Base-by-base conservation (phyloP, 2,888 invertebrate species). In the Elgonia sp. region DNA sequence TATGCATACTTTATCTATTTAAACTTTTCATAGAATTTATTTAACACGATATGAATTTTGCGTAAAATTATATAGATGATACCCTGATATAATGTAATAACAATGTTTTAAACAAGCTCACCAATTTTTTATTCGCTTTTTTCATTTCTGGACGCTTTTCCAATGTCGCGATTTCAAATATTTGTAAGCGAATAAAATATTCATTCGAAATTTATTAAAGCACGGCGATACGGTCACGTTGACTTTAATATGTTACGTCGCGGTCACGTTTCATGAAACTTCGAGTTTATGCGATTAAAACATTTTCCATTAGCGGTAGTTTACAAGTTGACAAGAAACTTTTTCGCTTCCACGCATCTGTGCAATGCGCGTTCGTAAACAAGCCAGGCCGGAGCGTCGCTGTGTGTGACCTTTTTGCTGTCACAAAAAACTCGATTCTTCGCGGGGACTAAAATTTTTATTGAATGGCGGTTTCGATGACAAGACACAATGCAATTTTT, bases 221-320 rank as follows among this genome's bases (percentile, higher is more conserved):
- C 10, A 8, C 8, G 16, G 40, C 29, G 83, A 83, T 79, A 83
- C 62, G 57, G 53, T 57, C 60, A 29, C 50, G 76, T 76, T 70
- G 77, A 81, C 88, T 75, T 85, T 88, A 85, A 88, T 88, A 86
- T 72, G 79, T 83, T 73, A 46, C 60, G n/a, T 37, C n/a, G 69
- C 42, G 84, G 84, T 88, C 83, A 88, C 62, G 84, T 84, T 86
- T 72, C 76, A 70, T 75, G 73, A 70, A 88, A 85, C 85, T 88
- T 83, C n/a, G 67, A 88, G 88, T 86, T 88, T 81, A 86, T 75
- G 80, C 80, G 88, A 86, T 86, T 86, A 88, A 88, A 88, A 88
- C 88, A 88, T 88, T 88, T 88, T 88, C 88, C 88, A 88, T 88
- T 88, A 88, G 87, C 81, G 80, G 80, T 84, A 88, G 88, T 88